Conservation (phyloP, 1,140 invertebrate species). For the Drosophila setifemur region DNA sequence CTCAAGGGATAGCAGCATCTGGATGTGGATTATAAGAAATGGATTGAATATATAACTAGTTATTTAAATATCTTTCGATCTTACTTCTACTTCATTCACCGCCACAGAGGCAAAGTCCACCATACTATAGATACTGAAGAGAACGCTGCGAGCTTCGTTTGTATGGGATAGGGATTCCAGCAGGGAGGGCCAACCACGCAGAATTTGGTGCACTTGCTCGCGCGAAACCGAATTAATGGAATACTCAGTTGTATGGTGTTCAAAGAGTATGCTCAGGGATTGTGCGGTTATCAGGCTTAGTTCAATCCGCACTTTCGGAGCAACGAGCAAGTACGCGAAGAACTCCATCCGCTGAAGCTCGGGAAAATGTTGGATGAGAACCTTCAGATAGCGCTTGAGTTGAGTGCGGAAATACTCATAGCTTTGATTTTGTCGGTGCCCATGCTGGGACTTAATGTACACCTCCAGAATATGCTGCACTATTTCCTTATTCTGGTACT, state of each 20-base stretch:
- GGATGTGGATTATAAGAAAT: no score
- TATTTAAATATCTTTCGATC: neutral
- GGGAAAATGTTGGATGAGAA: slow-evolving; percentile 18
- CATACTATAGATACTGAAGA: slow-evolving; percentile 36
- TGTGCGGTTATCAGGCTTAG: slow-evolving; percentile 45
- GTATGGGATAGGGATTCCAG: neutral
- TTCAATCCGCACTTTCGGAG: slow-evolving; percentile 15
- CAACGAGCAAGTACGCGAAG: slow-evolving; percentile 14
- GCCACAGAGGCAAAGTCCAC: slow-evolving; percentile 32
- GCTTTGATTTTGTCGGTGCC: neutral
- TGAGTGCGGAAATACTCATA: slow-evolving; percentile 14
- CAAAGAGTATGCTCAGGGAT: slow-evolving; percentile 28
- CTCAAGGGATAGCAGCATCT: slow-evolving; percentile 42
- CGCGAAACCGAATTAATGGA: neutral
- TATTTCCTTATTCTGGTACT: slow-evolving; percentile 25
- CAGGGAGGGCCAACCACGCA: slow-evolving; percentile 28
- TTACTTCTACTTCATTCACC: slow-evolving; percentile 7
- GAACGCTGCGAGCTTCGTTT: slow-evolving; percentile 11
- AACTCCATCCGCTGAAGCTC: slow-evolving; percentile 19
- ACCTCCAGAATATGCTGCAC: slow-evolving; percentile 49
- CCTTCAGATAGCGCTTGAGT: slow-evolving; percentile 21
- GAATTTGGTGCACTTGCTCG: slow-evolving; percentile 25
- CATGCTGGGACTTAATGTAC: slow-evolving; percentile 25
- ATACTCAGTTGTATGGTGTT: slow-evolving; percentile 25
- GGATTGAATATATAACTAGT: neutral